Base-by-base conservation (phyloP, 2,113 vertebrate genomes). In the Hippocampus mohnikei region DNA sequence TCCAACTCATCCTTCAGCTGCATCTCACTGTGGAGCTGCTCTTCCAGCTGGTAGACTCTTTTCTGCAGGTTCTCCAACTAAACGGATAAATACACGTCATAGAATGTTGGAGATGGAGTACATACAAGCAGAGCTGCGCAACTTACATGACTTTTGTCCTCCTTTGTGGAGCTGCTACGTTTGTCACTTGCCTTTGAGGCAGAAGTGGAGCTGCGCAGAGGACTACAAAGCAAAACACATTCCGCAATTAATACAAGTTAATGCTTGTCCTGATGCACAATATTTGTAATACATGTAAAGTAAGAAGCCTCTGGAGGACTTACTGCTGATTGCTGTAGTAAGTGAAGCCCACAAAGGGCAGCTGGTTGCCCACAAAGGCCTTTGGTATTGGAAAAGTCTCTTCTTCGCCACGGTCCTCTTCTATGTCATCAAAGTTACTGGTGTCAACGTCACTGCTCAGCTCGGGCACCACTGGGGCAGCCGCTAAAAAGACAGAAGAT, bases 331-430 rank as follows among this genome's bases (percentile, higher is more conserved):
- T 95, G 85, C 94, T 99, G 86, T 98, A 98, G 80, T 99, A 99
- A 0, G 97, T 98, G 90, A 99, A 98, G 86, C 97, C 97, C 76
- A 99, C 97, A 74, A 99, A 99, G 48, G 97, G 97, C 44, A 99
- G 94, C 27, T 99, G 97, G 86, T 99, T 99, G 82, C 97, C 97
- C 82, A 98, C 96, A 84, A 99, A 99, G 70, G 97, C 97, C 93
- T 99, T 99, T 66, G 97, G 97, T 85, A 96, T 95, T 61, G 97
- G 96, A 83, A 99, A 99, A 25, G 96, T 99, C 92, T 99, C 97
- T 88, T 98, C 96, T 37, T 99, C 97, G 67, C 95, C 96, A 85
- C 95, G 95, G 77, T 99, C 96, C 89, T 98, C 97, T 88, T 98
- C 97, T 16, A 99, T 93, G 78, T 99, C 97, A 80, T 99, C 97